Evolutionary conservation across 2,888 invertebrate genomes (phyloP).

Genomic region (Dorcus parallelipipedus): DNA sequence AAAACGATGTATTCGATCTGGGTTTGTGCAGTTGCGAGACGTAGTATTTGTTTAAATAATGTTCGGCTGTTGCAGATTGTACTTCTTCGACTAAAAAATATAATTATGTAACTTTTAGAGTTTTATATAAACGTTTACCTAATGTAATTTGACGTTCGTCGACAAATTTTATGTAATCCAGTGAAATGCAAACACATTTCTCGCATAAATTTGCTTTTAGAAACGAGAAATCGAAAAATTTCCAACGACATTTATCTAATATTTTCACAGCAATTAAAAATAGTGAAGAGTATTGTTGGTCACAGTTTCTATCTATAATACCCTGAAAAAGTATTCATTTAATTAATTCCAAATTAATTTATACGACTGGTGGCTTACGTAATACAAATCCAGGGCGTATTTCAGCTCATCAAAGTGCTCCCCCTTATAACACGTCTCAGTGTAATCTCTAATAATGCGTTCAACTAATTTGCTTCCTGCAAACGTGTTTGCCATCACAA

Average conservation of each 20-base stretch:
- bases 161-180: slow-evolving; percentile 5
- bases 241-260: slow-evolving; percentile 33
- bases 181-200: slow-evolving; percentile 25
- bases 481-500: background rate
- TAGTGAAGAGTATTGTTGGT: background rate
- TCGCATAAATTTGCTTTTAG: slow-evolving; percentile 32
- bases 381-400: slow-evolving; percentile 7
- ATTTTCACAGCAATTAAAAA: slow-evolving; percentile 28
- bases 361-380: background rate
- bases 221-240: slow-evolving; percentile 34
- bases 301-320: too few species aligned
- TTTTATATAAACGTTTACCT: background rate
- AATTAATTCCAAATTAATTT: too few species aligned
- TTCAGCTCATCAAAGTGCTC: slow-evolving; percentile 12
- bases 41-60: slow-evolving; percentile 6
- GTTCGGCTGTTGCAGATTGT: background rate
- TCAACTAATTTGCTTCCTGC: slow-evolving; percentile 4
- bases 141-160: background rate
- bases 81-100: background rate
- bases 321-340: too few species aligned
- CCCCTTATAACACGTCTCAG: slow-evolving; percentile 7
- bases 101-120: background rate
- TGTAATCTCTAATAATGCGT: slow-evolving; percentile 16
- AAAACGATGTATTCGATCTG: slow-evolving; percentile 7
- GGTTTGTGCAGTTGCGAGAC: background rate